Base-by-base conservation (phyloP, 2,797 vertebrate genomes). In the Nannoperca australis region DNA sequence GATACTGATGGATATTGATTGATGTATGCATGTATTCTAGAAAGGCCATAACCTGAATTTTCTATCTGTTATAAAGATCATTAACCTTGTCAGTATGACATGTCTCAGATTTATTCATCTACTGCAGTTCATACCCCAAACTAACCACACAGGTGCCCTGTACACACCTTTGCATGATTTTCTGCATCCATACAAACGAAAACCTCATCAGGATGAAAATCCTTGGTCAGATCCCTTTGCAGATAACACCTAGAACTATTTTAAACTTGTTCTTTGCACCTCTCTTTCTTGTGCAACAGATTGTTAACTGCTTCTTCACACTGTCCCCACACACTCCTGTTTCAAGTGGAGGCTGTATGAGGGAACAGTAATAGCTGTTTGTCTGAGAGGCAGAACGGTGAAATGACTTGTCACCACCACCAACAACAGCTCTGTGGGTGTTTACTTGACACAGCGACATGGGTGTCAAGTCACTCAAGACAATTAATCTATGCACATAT, bases 251-350 rank as follows among this genome's bases (percentile, higher is more conserved):
- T 70, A 15, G 7, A 70, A 88, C 85, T 93, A 93, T 94, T 93
- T 91, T 83, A 85, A 86, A 89, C 76, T 69, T 36, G 3, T 79
- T 72, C 76, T 87, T 93, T 85, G 73, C 89, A 88, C 88, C 84
- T 90, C 86, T 83, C 86, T 80, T 60, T 84, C 78, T 83, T 85
- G 89, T 80, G 86, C 80, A 85, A 83, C 87, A 91, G 90, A 91
- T 92, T 89, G 89, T 90, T 90, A 88, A 84, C 86, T 79, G 87
- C 82, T 83, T 84, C 78, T 90, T 93, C 91, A 88, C 91, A 89
- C 89, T 56, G 68, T 89, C 90, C 90, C 89, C 91, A 84, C 91
- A 90, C 91, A 89, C 80, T 86, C 74, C 85, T 87, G 81, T 73
- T 85, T 87, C 51, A 74, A 88, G 82, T 81, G 79, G 72, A 89